Percentiles rank a stretch among this genome's conserved stretches.
Evolutionary conservation across 2,113 vertebrate species (phyloP).

Genomic region (Sinocyclocheilus grahami): DNA sequence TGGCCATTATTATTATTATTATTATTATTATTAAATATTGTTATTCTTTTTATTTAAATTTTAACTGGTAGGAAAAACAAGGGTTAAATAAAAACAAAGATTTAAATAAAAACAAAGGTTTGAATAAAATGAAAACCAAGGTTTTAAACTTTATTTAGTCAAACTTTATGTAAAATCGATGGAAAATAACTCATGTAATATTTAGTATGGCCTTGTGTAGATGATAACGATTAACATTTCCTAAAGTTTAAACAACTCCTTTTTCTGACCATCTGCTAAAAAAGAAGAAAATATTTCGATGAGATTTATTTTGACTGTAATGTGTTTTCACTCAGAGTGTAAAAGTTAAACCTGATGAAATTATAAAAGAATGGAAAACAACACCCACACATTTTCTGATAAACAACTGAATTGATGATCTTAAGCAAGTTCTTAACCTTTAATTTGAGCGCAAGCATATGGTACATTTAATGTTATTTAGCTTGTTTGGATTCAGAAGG

Average conservation of each 20-base stretch:
- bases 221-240: neutral
- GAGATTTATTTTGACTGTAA: neutral
- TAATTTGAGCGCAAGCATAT: neutral
- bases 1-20: neutral
- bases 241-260: neutral
- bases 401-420: neutral
- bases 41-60: neutral
- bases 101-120: neutral
- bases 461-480: neutral
- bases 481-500: neutral
- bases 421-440: neutral
- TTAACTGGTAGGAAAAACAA: neutral
- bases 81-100: neutral
- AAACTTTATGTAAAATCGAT: neutral
- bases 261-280: neutral
- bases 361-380: neutral
- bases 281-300: neutral
- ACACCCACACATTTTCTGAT: neutral
- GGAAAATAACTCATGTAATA: neutral
- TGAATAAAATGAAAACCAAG: neutral
- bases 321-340: neutral
- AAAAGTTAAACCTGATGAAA: conserved; percentile 8
- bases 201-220: neutral
- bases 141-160: neutral
- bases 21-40: neutral